Evolutionary conservation across 2,113 vertebrate genomes (phyloP), one percentile per base, ranked within the genome.

Genomic region (Sphaerodactylus townsendi): DNA sequence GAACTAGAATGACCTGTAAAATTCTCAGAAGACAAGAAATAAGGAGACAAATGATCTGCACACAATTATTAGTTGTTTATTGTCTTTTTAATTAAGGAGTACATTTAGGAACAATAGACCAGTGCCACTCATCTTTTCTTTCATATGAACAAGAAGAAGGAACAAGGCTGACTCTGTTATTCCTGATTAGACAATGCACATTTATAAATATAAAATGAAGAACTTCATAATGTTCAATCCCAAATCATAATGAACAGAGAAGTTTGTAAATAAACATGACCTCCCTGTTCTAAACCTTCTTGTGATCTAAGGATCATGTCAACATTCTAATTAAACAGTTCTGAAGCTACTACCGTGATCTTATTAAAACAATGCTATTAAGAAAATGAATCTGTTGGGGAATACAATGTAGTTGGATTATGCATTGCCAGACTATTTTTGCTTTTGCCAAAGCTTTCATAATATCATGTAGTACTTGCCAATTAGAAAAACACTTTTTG

Each of bases 261-360:
- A 91, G 1, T 2, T 30, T 86, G 39, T 88, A 2, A 64, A 87
- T 44, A 91, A 86, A 85, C 2, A 82, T 65, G 3, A 83, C 17
- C 85, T 6, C 5, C 33, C 3, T 76, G 11, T 90, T 85, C 62
- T 83, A 85, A 91, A 84, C 5, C 6, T 84, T 76, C 85, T 73
- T 79, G 87, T 90, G 79, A 78, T 85, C 66, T 87, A 85, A 80
- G 44, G 25, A 82, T 87, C 75, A 77, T 6, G 30, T 2, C 66
- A 89, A 85, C 13, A 64, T 86, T 92, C 48, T 88, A 90, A 90
- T 90, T 90, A 91, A 93, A 87, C 64, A 39, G 48, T 72, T 87
- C 77, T 86, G 70, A 90, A 87, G 35, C 35, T 87, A 66, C 6
- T 79, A 89, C 86, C 90, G 90, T 85, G 71, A 89, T 83, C 70